These are phyloP conservation scores for Pyrocephalus nanus DNA, from an alignment of 2,797 vertebrate genomes.

Conservation along the genomic window DNA sequence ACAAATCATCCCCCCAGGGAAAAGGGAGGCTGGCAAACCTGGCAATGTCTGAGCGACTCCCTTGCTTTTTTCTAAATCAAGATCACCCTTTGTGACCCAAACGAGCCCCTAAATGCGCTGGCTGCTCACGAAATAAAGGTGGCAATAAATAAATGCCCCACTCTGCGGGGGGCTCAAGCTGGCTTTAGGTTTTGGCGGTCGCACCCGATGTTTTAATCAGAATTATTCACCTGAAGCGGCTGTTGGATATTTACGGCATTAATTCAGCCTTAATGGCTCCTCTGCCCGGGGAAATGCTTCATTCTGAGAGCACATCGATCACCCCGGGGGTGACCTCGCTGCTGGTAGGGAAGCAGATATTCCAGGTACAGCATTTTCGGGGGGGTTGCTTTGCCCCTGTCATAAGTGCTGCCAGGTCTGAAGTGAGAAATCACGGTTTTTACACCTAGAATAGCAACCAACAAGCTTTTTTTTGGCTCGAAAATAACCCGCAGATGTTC, in stretches of 20 bases:
- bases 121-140: not conserved
- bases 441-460: not conserved
- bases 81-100: not conserved
- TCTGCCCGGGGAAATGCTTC: not conserved
- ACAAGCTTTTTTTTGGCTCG: not conserved
- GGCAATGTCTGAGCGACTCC: not conserved
- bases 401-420: not conserved
- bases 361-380: not conserved
- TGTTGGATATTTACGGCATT: slow-evolving; percentile 19
- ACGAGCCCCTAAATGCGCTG: not conserved
- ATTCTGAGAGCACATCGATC: not conserved
- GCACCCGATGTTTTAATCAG: not conserved
- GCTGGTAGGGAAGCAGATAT: not conserved
- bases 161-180: not conserved
- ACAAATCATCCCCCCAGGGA: not conserved
- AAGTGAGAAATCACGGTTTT: not conserved
- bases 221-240: slow-evolving; percentile 17
- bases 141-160: not conserved
- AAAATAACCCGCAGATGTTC: not conserved
- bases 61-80: not conserved
- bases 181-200: not conserved
- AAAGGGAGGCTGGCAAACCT: not conserved
- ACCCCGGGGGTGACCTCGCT: not conserved
- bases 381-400: not conserved
- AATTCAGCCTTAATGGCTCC: slow-evolving; percentile 1